Evolutionary conservation across 2,888 invertebrate genomes (phyloP).

Genomic region (Athetis lepigone): DNA sequence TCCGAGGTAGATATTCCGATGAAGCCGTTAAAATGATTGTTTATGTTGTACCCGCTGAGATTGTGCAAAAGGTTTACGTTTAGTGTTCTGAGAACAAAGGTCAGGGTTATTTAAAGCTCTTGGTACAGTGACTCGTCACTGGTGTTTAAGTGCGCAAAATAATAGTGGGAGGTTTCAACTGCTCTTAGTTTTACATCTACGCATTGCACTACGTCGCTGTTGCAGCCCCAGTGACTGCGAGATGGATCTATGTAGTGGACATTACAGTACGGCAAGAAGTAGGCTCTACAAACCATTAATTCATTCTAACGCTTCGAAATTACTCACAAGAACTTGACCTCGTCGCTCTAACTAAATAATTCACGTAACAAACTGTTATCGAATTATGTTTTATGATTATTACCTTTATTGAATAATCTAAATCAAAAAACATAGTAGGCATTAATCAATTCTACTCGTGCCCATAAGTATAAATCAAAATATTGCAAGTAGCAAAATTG

Average conservation of each 20-base stretch:
- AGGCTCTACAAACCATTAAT: slow-evolving; percentile 61
- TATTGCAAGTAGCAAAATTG: slow-evolving; percentile 49
- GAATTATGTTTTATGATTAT: slow-evolving; percentile 57
- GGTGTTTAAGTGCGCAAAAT: slow-evolving; percentile 6
- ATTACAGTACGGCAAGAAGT: slow-evolving; percentile 55
- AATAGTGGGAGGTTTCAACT: slow-evolving; percentile 45
- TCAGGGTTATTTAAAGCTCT: slow-evolving; percentile 23
- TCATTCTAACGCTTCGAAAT: slow-evolving; percentile 28
- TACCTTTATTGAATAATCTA: slow-evolving; percentile 51
- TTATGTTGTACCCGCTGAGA: slow-evolving; percentile 43
- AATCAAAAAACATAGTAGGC: slow-evolving; percentile 48
- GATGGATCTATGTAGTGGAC: slow-evolving; percentile 70
- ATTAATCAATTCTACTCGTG: slow-evolving; percentile 58
- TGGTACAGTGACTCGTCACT: slow-evolving; percentile 13
- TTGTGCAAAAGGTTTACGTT: slow-evolving; percentile 30
- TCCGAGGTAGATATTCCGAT: slow-evolving; percentile 41
- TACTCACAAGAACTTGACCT: slow-evolving; percentile 41
- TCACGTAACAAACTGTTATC: slow-evolving; percentile 45
- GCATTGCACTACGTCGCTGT: slow-evolving; percentile 69
- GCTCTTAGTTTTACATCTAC: slow-evolving; percentile 61
- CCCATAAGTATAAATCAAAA: slow-evolving; percentile 51
- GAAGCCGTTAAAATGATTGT: slow-evolving; percentile 50
- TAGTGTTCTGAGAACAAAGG: slow-evolving; percentile 41
- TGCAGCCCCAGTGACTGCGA: slow-evolving; percentile 64
- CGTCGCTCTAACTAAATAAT: slow-evolving; percentile 38